phyloP scores from a whole-genome alignment of 1,140 invertebrate genomes.

The Aphaenogaster floridana region DNA sequence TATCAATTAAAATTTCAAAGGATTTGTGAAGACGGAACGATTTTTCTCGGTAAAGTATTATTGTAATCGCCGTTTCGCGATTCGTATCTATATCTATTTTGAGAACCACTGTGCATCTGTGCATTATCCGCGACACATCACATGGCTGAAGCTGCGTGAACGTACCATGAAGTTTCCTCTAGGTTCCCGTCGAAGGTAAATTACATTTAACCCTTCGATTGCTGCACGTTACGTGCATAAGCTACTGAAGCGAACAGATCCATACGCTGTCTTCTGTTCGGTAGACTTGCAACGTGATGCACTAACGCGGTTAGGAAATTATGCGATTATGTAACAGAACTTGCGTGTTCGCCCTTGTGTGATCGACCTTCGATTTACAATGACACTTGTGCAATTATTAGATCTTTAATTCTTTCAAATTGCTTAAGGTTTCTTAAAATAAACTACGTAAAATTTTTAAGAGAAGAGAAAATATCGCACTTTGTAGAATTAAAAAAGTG shows the following conservation, averaged over 20 bases:
- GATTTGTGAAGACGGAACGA: neutral
- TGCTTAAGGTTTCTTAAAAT: neutral
- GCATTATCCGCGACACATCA: slow-evolving; percentile 26
- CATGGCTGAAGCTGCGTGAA: slow-evolving; percentile 25
- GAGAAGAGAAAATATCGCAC: neutral
- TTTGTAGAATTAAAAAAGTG: neutral
- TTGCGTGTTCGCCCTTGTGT: slow-evolving; percentile 3
- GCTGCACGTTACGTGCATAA: slow-evolving; percentile 50
- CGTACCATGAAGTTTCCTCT: slow-evolving; percentile 41
- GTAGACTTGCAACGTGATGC: slow-evolving; percentile 42
- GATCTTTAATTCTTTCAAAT: neutral
- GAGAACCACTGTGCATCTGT: slow-evolving; percentile 11
- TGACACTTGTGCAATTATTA: slow-evolving; percentile 1
- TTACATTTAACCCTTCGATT: slow-evolving; percentile 55
- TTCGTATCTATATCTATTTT: neutral
- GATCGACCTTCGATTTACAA: slow-evolving; percentile 35
- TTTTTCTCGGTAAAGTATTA: neutral
- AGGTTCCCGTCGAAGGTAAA: slow-evolving; percentile 45
- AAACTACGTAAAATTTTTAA: neutral
- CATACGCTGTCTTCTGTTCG: slow-evolving; percentile 31
- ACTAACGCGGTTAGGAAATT: slow-evolving; percentile 43
- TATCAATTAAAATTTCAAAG: neutral
- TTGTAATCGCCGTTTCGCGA: neutral
- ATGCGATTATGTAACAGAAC: slow-evolving; percentile 49
- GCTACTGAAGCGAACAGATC: slow-evolving; percentile 52